Percentiles rank a stretch among this genome's conserved stretches.
Evolutionary conservation across 2,113 vertebrate genomes (phyloP).

Genomic region (Embiotoca jacksoni): DNA sequence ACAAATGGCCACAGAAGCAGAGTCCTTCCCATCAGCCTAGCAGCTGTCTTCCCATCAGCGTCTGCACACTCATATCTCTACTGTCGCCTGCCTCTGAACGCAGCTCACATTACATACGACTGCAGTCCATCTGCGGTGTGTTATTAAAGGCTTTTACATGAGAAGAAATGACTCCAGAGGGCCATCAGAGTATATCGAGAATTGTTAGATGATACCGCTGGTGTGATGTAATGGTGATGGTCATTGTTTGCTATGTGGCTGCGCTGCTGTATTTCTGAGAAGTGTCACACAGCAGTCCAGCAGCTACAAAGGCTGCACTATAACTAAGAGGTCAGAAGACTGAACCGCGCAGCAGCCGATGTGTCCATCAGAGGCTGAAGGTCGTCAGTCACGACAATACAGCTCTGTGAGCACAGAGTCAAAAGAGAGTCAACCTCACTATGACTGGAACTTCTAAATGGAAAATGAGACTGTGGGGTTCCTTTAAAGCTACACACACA

Average conservation of each 20-base stretch:
- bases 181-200: slow-evolving; percentile 12
- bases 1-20: slow-evolving; percentile 21
- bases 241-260: slow-evolving; percentile 9
- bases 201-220: slow-evolving; percentile 33
- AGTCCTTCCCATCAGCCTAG: slow-evolving; percentile 55
- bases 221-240: slow-evolving; percentile 50
- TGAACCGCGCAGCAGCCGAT: slow-evolving; percentile 17
- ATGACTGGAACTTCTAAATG: not conserved
- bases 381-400: slow-evolving; percentile 20
- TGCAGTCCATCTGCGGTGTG: slow-evolving; percentile 56
- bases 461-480: not conserved
- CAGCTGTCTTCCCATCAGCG: slow-evolving; percentile 66
- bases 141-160: slow-evolving; percentile 61
- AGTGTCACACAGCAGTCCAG: not conserved
- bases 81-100: slow-evolving; percentile 51
- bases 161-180: slow-evolving; percentile 42
- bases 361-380: slow-evolving; percentile 13
- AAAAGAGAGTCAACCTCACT: slow-evolving; percentile 1
- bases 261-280: slow-evolving; percentile 30
- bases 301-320: slow-evolving; percentile 30
- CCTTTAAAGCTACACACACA: not conserved
- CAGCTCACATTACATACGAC: slow-evolving; percentile 69
- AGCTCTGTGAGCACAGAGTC: slow-evolving; percentile 13
- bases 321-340: slow-evolving; percentile 35
- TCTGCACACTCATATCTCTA: slow-evolving; percentile 43